A percentile compares a stretch with the other conserved stretches of the same genome.
These are phyloP conservation scores for Microdon myrmicae DNA, from an alignment of 2,888 invertebrate genomes.

Conservation along the genomic window DNA sequence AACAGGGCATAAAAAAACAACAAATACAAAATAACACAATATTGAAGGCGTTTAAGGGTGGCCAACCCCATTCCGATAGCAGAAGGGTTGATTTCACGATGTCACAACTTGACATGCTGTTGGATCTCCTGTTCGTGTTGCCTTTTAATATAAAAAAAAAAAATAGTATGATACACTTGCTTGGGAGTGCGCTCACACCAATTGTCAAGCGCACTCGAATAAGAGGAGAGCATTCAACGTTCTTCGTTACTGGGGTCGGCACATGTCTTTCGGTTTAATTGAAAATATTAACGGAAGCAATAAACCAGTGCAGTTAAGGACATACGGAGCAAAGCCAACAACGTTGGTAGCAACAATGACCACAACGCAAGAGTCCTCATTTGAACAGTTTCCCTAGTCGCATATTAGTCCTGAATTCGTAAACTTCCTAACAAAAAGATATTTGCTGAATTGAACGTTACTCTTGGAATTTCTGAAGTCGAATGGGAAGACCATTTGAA, in stretches of 20 bases:
- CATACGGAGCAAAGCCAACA: constrained; percentile 48
- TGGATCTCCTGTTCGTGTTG: constrained; percentile 51
- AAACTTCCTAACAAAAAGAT: not conserved
- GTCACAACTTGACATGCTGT: constrained; percentile 51
- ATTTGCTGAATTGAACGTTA: constrained; percentile 34
- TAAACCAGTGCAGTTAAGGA: constrained; percentile 47
- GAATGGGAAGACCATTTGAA: constrained; percentile 14
- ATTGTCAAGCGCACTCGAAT: constrained; percentile 9
- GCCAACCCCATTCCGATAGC: constrained; percentile 9
- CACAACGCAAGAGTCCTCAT: constrained; percentile 37
- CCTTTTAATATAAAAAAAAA: constrained; percentile 35
- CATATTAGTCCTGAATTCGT: constrained; percentile 36
- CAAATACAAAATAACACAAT: constrained; percentile 26
- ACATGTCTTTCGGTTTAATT: constrained; percentile 45
- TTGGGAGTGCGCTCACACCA: too few species aligned
- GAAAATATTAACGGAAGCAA: constrained; percentile 51
- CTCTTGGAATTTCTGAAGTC: constrained; percentile 15
- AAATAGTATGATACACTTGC: too few species aligned
- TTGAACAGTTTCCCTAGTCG: constrained; percentile 28
- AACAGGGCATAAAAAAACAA: constrained; percentile 19
- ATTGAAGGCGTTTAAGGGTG: constrained; percentile 7
- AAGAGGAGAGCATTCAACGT: not conserved
- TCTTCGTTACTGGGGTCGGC: constrained; percentile 32
- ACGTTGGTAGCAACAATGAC: constrained; percentile 1
- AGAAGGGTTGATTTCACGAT: constrained; percentile 49